These are phyloP conservation scores for Scaptomyza flava DNA, from an alignment of 2,888 invertebrate species.

Conservation along the genomic window DNA sequence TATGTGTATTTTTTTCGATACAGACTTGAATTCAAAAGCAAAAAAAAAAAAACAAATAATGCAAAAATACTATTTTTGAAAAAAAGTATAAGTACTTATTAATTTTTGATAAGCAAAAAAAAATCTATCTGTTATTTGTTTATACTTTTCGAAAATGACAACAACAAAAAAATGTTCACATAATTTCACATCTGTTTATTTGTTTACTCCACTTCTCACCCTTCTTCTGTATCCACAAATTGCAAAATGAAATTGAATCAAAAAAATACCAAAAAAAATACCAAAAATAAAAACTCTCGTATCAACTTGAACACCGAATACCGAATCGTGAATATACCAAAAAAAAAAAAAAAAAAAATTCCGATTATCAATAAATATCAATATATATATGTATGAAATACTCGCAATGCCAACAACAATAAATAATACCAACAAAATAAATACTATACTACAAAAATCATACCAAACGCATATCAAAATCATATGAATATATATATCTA, in stretches of 20 bases:
- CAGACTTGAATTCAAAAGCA: conserved; percentile 12
- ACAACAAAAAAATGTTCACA: conserved; percentile 81
- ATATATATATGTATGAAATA: conserved; percentile 36
- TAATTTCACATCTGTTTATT: conserved; percentile 84
- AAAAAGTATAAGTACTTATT: conserved; percentile 15
- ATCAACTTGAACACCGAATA: conserved; percentile 46
- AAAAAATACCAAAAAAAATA: conserved; percentile 22
- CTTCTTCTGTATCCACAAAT: conserved; percentile 80
- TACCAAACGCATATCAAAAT: conserved; percentile 29
- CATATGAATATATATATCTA: conserved; percentile 31
- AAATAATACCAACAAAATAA: conserved; percentile 29
- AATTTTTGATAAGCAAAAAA: conserved; percentile 18
- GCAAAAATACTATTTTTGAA: conserved; percentile 8
- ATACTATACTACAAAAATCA: conserved; percentile 22
- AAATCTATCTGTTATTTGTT: conserved; percentile 56
- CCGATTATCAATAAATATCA: conserved; percentile 26
- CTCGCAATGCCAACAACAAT: conserved; percentile 49
- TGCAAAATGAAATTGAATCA: conserved; percentile 67
- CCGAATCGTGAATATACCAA: conserved; percentile 61
- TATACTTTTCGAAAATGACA: conserved; percentile 53
- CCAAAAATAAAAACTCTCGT: conserved; percentile 18
- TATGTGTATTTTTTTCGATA: conserved; percentile 34
- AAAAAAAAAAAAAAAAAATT: conserved; percentile 48
- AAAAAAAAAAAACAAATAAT: conserved; percentile 29
- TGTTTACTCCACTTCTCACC: conserved; percentile 84